Evolutionary conservation across 2,113 vertebrate species (phyloP), one percentile per base, ranked within the genome.

Genomic region (Mellivora capensis): DNA sequence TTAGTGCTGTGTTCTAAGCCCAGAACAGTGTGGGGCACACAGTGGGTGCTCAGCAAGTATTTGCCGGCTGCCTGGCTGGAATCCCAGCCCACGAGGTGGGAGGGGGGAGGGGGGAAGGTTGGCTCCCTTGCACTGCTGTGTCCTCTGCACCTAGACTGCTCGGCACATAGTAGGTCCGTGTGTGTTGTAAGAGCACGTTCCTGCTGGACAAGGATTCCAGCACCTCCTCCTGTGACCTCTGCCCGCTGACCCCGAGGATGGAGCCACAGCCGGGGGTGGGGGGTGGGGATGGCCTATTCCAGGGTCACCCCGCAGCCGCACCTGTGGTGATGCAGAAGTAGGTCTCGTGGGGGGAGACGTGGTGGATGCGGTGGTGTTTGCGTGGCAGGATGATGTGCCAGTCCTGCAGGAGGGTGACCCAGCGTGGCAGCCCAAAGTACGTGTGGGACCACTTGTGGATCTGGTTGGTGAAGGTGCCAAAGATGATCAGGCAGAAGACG

Each of bases 391-490:
- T 99, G 97, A 99, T n/a, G 62, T 99, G 99, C 98, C 98, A 99
- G 98, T 99, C 99, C 98, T 99, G 99, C 0, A 99, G 99, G 85
- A 99, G 90, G 13, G 98, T 88, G 7, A 99, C 99, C 99, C 99
- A 99, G 80, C 97, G 91, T 0, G 99, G 99, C 80, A 99, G 99
- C 95, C 99, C 99, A 0, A 99, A 99, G 98, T 99, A 99, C 0
- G 99, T 99, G 98, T 99, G 99, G 0, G 99, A 99, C 99, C 99
- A 99, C 98, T 99, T 99, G 99, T 99, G 99, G 98, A 99, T 99
- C 99, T 99, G 99, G 99, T 99, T 99, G 47, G 99, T 99, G 85
- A 99, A 99, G 49, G 99, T 99, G 87, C 99, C 99, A 39, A 99
- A 99, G 98, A 99, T 99, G 97, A 98, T 98, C 59, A 99, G 98